Evolutionary conservation across 37 sponge, comb jelly and placozoan species (phyloP), one percentile per base, ranked within the genome.

Genomic region (Corticium candelabrum): DNA sequence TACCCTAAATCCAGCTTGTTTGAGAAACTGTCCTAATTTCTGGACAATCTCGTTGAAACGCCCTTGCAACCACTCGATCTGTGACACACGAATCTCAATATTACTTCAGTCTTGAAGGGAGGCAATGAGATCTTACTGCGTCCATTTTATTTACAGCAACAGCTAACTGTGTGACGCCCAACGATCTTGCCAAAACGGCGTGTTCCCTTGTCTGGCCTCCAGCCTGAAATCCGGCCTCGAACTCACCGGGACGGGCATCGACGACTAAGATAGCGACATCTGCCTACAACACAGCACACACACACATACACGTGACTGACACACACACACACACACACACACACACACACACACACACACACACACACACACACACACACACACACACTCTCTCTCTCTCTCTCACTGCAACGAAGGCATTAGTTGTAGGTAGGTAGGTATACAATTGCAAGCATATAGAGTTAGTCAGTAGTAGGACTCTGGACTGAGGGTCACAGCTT

Each of bases 141-240:
- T 98, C 99, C 93, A 98, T 91, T 72, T 98, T 98, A 77, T 98
- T 98, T 36, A 98, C 89, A 30, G 92, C 90, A 2, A 98, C 93
- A 39, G 84, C 80, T 40, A 98, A 73, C 39, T 91, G 86, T 41
- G 79, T 82, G 35, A 98, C 94, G 38, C 99, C 99, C 67, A 98
- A 82, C 36, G 99, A 94, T 1, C 95, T 67, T 5, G 89, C 93
- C 7, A 98, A 77, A 30, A 98, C 41, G 34, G 90, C 95, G 78
- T 98, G 99, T 41, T 98, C 99, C 41, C 99, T 78, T 0, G 99
- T 98, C 69, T 98, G 99, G 7, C 99, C 99, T 31, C 99, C 99
- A 38, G 80, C 71, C 40, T 98, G 95, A 84, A 98, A 98, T n/a
- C 99, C 99, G 30, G 99, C 89, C 81, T 98, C 99, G 89, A 98